Evolutionary conservation across 2,888 invertebrate species (phyloP).

Genomic region (Octodonta nipae): DNA sequence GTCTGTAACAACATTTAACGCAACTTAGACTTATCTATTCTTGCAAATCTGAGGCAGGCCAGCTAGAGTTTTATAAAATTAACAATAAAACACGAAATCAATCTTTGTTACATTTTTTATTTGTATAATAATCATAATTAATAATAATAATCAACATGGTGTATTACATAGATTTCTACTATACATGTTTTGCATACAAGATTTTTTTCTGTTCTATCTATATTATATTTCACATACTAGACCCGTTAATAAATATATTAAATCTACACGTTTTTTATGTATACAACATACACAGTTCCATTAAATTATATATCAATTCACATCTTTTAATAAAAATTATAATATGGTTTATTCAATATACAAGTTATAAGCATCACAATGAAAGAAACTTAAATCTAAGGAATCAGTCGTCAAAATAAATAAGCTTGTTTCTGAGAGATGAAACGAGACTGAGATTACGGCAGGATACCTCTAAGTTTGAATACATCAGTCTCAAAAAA

Average conservation of each 20-base stretch:
- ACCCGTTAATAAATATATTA: constrained; percentile 32
- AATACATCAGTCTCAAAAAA: no score
- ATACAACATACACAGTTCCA: constrained; percentile 19
- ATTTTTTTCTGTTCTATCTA: constrained; percentile 19
- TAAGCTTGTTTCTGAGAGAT: no score
- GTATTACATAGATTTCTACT: constrained; percentile 28
- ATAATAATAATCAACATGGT: constrained; percentile 27
- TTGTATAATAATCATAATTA: constrained; percentile 18
- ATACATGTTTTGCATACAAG: constrained; percentile 24
- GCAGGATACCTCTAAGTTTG: no score
- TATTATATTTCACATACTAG: constrained; percentile 18
- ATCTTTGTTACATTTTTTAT: constrained; percentile 17
- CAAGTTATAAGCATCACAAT: no score
- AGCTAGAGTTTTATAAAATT: no score
- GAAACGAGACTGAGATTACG: no score
- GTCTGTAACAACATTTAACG: no score
- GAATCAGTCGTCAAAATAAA: no score
- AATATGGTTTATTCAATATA: constrained; percentile 15
- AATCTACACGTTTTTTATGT: constrained; percentile 25
- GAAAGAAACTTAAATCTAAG: no score
- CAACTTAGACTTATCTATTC: no score
- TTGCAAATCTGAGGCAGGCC: no score
- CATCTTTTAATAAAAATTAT: not conserved
- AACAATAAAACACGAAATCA: constrained; percentile 5
- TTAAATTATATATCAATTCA: constrained; percentile 12